These are phyloP conservation scores for Corythaeola cristata DNA, from an alignment of 2,113 vertebrate species.

Conservation along the genomic window DNA sequence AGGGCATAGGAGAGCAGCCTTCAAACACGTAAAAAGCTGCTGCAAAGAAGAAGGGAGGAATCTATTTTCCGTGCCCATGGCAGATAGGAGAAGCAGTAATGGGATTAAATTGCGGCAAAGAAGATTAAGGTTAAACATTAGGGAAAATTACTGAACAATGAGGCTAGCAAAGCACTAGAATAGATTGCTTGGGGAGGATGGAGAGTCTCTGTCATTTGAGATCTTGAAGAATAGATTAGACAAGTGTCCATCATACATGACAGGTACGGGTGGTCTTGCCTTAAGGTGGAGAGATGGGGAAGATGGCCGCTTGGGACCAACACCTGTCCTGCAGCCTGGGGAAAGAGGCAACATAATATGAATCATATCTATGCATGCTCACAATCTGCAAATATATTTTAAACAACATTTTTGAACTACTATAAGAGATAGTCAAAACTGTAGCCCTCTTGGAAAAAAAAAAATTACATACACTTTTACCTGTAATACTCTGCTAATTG, in stretches of 20 bases:
- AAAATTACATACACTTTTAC: background rate
- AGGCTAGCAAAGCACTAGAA: conserved; percentile 41
- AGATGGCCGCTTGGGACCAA: background rate
- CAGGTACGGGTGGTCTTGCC: background rate
- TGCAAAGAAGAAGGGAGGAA: background rate
- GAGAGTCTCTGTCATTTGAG: background rate
- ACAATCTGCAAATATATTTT: background rate
- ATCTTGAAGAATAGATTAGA: conserved; percentile 11
- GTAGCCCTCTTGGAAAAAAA: background rate
- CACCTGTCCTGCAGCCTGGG: background rate
- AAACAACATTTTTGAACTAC: background rate
- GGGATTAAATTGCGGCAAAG: conserved; percentile 51
- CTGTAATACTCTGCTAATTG: background rate
- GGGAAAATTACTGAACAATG: conserved; percentile 49
- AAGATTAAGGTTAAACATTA: conserved; percentile 65
- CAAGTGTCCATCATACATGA: conserved; percentile 5
- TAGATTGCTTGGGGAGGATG: conserved; percentile 13
- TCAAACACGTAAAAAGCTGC: background rate
- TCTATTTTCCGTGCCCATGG: conserved; percentile 40
- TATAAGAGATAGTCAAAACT: background rate
- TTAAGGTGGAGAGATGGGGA: background rate
- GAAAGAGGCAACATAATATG: background rate
- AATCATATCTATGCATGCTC: background rate
- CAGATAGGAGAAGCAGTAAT: conserved; percentile 46
- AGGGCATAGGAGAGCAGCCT: background rate